Evolutionary conservation across 2,888 invertebrate species (phyloP).

Genomic region (Luffia ferchaultella): DNA sequence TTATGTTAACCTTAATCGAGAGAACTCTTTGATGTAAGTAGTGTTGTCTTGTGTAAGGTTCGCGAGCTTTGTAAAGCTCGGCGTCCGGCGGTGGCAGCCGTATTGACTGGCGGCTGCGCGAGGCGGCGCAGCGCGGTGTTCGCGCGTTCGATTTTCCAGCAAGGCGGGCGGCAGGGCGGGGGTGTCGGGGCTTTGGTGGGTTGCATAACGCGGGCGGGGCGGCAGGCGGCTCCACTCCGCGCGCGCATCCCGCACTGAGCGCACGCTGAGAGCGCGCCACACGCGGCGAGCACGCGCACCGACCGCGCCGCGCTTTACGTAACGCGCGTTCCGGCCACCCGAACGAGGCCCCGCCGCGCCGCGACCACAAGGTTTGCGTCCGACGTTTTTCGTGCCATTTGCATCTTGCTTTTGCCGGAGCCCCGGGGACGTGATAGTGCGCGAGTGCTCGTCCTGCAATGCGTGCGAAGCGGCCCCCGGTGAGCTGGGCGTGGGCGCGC

Average conservation of each 20-base stretch:
- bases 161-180: conserved; percentile 43
- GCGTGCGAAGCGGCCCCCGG: conserved; percentile 34
- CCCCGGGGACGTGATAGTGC: conserved; percentile 26
- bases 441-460: too few relatives aligned
- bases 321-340: conserved; percentile 52
- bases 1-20: not conserved
- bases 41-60: not conserved
- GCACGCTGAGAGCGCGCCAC: conserved; percentile 52
- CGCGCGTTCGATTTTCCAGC: conserved; percentile 50
- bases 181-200: conserved; percentile 43
- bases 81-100: conserved; percentile 13
- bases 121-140: conserved; percentile 7
- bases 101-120: conserved; percentile 17
- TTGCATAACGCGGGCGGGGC: conserved; percentile 23
- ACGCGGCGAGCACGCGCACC: conserved; percentile 46
- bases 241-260: conserved; percentile 58
- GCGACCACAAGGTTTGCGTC: conserved; percentile 32
- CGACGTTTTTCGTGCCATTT: conserved; percentile 29
- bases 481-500: conserved; percentile 43
- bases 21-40: not conserved
- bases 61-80: not conserved
- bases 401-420: conserved; percentile 26
- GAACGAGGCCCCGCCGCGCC: conserved; percentile 21
- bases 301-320: conserved; percentile 60
- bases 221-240: conserved; percentile 55